phyloP scores from a whole-genome alignment of 2,797 vertebrate species.

The Lepilemur ruficaudatus region DNA sequence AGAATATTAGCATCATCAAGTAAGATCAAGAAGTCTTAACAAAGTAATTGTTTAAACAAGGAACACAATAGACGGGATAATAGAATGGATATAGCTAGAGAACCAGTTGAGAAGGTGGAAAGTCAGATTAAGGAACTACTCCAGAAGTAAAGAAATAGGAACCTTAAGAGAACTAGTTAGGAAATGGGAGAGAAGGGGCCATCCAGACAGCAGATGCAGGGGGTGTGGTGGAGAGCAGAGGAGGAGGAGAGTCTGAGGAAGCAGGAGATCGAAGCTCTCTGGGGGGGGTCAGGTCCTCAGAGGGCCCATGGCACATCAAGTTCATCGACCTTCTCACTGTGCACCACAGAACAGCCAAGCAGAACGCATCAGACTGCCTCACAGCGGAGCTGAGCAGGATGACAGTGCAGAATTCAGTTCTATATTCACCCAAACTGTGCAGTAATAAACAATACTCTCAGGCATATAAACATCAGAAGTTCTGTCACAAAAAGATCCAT shows the following conservation, averaged over 20 bases:
- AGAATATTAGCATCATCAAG: not conserved
- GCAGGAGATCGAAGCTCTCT: not conserved
- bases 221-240: no score
- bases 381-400: fast-evolving
- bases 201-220: not conserved
- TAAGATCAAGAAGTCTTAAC: not conserved
- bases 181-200: not conserved
- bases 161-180: not conserved
- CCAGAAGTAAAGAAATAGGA: not conserved
- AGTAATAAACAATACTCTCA: not conserved
- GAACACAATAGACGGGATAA: not conserved
- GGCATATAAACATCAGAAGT: not conserved
- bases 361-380: not conserved
- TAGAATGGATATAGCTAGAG: not conserved
- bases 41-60: not conserved
- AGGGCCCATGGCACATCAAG: not conserved
- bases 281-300: not conserved
- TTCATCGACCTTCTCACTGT: not conserved
- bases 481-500: not conserved
- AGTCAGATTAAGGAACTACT: not conserved
- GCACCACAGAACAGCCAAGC: not conserved
- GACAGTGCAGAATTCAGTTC: not conserved
- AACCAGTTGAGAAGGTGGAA: not conserved
- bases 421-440: not conserved
- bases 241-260: no score